Base-by-base conservation (phyloP, 2,797 vertebrate species). In the Crocidura indochinensis region DNA sequence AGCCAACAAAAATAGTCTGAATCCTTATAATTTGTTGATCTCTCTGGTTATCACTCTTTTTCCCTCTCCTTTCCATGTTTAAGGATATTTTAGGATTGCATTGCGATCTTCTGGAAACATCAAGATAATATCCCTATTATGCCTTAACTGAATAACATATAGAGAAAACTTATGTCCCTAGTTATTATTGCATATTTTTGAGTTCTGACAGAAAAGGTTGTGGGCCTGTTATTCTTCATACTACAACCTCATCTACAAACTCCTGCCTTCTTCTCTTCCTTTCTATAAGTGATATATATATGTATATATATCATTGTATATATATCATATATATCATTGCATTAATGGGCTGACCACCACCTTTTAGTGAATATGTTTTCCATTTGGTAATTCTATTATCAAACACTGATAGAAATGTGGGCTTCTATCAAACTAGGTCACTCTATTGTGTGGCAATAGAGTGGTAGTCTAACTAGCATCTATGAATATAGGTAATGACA, bases 301-400 rank as follows among this genome's bases (percentile, higher is more conserved):
- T 7, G 20, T 20, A 20, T 20, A 20, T 20, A 20, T 20, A 20
- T 20, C 4, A 6, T 5, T 20, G 22, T 20, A 60, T 20, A 60
- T 20, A 60, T 20, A 20, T 19, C 19, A 51, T 51, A 51, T 51
- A 15, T 51, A 8, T 38, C 9, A 5, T 17, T 64, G 22, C 31
- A 19, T 46, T 75, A 11, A 44, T 77, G 56, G 80, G 0, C 46
- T 6, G 84, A 7, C 75, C 53, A 67, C 27, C 47, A 9, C n/a
- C 19, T 76, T 65, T 84, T 74, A 75, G 10, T 72, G 53, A 26
- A 26, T 24, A 3, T 10, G 20, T n/a, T 27, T 22, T 74, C 74
- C 27, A 3, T 80, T 90, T 82, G 72, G 38, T 88, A 79, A 85
- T 47, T 10, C 29, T 71, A 72, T 85, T 82, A 67, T 20, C 65